phyloP scores from a whole-genome alignment of 2,113 vertebrate species.

The Anhinga anhinga region DNA sequence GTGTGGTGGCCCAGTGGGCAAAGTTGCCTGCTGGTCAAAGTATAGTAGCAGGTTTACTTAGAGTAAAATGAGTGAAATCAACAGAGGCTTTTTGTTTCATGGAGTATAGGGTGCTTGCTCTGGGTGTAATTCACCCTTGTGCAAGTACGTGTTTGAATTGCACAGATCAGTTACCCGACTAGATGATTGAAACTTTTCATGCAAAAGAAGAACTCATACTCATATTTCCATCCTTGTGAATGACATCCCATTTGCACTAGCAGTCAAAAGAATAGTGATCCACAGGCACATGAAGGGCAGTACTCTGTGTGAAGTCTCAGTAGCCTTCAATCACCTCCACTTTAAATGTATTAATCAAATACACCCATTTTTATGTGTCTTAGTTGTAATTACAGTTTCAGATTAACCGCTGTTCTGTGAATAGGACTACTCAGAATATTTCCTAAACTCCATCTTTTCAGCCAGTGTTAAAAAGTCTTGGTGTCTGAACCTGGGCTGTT shows the following conservation, averaged over 20 bases:
- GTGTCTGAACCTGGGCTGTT: background rate
- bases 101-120: background rate
- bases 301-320: background rate
- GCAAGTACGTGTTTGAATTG: background rate
- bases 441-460: background rate
- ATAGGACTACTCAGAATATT: background rate
- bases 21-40: background rate
- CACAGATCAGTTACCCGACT: background rate
- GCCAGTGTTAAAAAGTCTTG: background rate
- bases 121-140: background rate
- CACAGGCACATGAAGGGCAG: background rate
- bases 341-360: background rate
- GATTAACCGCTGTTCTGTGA: background rate
- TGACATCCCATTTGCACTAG: background rate
- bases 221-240: background rate
- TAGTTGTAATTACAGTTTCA: background rate
- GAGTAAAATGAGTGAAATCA: background rate
- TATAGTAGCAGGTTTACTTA: background rate
- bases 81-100: rapidly evolving
- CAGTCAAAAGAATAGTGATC: background rate
- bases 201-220: background rate
- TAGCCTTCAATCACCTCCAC: background rate
- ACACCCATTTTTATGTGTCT: background rate
- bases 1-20: background rate
- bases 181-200: background rate